These are phyloP conservation scores for Cremastinae sp. DNA, from an alignment of 2,888 invertebrate genomes.

Conservation along the genomic window DNA sequence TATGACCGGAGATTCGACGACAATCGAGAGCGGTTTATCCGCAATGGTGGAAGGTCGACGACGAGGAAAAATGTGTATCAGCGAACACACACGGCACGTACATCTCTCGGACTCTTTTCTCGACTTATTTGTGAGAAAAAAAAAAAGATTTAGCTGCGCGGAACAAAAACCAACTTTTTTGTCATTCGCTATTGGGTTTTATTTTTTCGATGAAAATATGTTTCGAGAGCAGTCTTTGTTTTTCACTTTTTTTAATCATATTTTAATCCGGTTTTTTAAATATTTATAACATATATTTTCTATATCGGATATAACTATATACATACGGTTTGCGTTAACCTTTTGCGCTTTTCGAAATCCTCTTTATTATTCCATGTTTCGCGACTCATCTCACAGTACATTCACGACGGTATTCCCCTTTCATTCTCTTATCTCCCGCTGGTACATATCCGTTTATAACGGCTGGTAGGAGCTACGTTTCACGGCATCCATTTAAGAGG, in stretches of 20 bases:
- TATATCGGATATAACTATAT: too few species aligned
- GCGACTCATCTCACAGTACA: background rate
- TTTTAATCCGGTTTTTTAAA: background rate
- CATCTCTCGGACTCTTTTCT: slow-evolving; percentile 31
- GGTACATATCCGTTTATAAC: slow-evolving; percentile 49
- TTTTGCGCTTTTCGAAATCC: slow-evolving; percentile 16
- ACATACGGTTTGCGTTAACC: background rate
- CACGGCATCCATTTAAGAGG: slow-evolving; percentile 26
- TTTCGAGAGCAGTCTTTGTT: background rate
- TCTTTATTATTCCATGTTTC: slow-evolving; percentile 22
- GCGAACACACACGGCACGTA: slow-evolving; percentile 13
- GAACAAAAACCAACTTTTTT: too few species aligned
- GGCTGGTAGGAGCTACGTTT: slow-evolving; percentile 16
- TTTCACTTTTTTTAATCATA: background rate
- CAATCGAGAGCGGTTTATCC: slow-evolving; percentile 64
- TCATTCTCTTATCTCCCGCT: slow-evolving; percentile 41
- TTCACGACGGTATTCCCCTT: background rate
- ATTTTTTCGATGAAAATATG: too few species aligned
- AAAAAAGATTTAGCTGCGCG: slow-evolving; percentile 25
- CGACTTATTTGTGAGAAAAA: slow-evolving; percentile 37
- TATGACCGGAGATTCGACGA: slow-evolving; percentile 59
- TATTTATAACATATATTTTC: too few species aligned
- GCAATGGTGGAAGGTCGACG: slow-evolving; percentile 48
- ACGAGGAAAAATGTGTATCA: background rate
- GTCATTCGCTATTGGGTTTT: too few species aligned